Base-by-base conservation (phyloP, 2,888 invertebrate species). In the Desoria tigrina region DNA sequence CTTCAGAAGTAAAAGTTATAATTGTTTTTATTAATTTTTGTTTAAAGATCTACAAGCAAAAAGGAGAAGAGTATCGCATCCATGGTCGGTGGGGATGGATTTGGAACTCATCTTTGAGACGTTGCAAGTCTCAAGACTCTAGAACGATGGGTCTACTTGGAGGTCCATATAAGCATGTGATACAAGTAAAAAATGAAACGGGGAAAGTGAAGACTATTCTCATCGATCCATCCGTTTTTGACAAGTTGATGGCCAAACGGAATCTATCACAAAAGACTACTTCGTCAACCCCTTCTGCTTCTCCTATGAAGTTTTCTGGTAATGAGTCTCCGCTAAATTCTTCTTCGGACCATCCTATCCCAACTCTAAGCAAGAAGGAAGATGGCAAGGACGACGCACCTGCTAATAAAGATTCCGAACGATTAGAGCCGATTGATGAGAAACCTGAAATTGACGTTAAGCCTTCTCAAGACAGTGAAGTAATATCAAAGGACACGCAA, bases 71-170 rank as follows among this genome's bases (percentile, higher is more conserved):
- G 78, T 99, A 97, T 80, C 86, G 99, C 72, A 88, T 98, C 50
- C 94, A 94, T 78, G 97, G 97, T 0, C 90, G 92, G 77, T 95
- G 96, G 88, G 98, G 97, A n/a, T 99, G 98, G 98, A 81, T 91
- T 58, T 96, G 95, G 94, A 84, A 92, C 64, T 89, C 92, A 0
- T 82, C 86, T 2, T 86, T 88, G 16, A 65, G 69, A 49, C 26
- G 42, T 1, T 62, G 71, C n/a, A 85, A 82, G 80, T 82, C 81
- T 77, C 77, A 81, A 72, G 84, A 85, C 76, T 83, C 83, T 65
- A 82, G 83, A 65, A 81, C 83, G 39, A 78, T 84, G 39, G 89
- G 89, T 0, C 81, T 89, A 23, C 79, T 85, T n/a, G 84, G 84
- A 66, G 87, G 86, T 1, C 88, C 91, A 21, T 86, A 87, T 61